phyloP scores from a whole-genome alignment of 2,888 invertebrate species.

The Drosophila peninsularis region DNA sequence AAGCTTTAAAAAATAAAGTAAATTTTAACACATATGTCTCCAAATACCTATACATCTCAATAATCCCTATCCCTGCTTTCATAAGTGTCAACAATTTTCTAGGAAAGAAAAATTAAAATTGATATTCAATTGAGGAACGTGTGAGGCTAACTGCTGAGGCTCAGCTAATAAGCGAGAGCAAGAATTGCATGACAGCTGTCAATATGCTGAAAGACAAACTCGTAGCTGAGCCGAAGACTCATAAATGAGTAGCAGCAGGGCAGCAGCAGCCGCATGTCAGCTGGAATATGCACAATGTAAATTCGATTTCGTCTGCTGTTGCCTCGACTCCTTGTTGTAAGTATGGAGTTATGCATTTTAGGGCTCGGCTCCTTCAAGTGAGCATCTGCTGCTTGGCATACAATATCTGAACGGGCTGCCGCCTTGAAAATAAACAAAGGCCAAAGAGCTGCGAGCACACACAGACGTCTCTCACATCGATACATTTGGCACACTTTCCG shows the following conservation, averaged over 20 bases:
- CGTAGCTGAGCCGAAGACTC: constrained; percentile 16
- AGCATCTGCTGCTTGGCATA: constrained; percentile 45
- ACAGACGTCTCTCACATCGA: constrained; percentile 34
- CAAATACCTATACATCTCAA: too few relatives aligned
- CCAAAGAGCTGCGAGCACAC: constrained; percentile 29
- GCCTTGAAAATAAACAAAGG: constrained; percentile 46
- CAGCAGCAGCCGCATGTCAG: constrained; percentile 36
- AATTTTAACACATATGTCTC: too few relatives aligned
- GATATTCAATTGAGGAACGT: constrained; percentile 3
- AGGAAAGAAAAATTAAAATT: neutral
- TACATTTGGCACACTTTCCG: constrained; percentile 58
- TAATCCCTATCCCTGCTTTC: too few relatives aligned
- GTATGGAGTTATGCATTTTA: constrained; percentile 41
- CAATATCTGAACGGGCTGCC: constrained; percentile 33
- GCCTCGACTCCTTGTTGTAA: constrained; percentile 12
- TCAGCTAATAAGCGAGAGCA: constrained; percentile 30
- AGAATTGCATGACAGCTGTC: constrained; percentile 47
- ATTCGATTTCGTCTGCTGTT: constrained; percentile 18
- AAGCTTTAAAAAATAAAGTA: too few relatives aligned
- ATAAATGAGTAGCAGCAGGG: constrained; percentile 39
- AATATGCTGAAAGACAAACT: constrained; percentile 19
- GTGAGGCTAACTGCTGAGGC: constrained; percentile 23
- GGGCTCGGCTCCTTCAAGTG: constrained; percentile 40
- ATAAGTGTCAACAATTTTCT: neutral
- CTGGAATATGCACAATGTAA: constrained; percentile 38